Conservation (phyloP, 2,888 invertebrate species). For the Rambutsinella grinnellia region DNA sequence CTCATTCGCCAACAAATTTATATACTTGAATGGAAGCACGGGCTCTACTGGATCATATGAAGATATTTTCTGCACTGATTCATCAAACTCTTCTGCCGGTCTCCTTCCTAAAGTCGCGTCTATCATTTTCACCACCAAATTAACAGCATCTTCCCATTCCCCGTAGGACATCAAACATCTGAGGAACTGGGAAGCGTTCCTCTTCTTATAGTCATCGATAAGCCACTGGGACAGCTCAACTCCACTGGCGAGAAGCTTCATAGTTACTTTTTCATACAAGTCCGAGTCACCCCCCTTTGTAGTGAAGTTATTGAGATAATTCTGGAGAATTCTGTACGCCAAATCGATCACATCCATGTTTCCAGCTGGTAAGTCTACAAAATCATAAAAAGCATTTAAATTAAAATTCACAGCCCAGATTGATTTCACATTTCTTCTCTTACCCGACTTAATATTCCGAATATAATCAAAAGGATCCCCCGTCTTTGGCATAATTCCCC, state of each 20-base stretch:
- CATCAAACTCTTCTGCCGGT: slow-evolving; percentile 59
- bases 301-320: slow-evolving; percentile 57
- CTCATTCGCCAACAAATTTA: slow-evolving; percentile 57
- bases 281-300: slow-evolving; percentile 55
- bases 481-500: slow-evolving; percentile 55
- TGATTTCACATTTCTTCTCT: not conserved
- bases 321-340: slow-evolving; percentile 59
- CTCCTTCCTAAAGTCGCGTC: slow-evolving; percentile 63
- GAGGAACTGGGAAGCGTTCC: slow-evolving; percentile 58
- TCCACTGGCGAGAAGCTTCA: slow-evolving; percentile 52
- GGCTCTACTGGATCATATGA: slow-evolving; percentile 58
- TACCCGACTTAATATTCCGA: slow-evolving; percentile 62
- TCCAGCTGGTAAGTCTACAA: slow-evolving; percentile 57
- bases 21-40: slow-evolving; percentile 59
- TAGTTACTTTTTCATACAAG: slow-evolving; percentile 55
- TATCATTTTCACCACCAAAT: slow-evolving; percentile 56
- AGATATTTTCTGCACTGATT: slow-evolving; percentile 57
- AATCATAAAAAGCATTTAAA: slow-evolving; percentile 12
- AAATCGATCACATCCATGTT: slow-evolving; percentile 58
- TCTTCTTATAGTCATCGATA: slow-evolving; percentile 62
- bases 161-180: slow-evolving; percentile 61
- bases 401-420: not conserved
- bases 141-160: slow-evolving; percentile 61
- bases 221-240: slow-evolving; percentile 63
- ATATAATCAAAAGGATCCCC: slow-evolving; percentile 63